Conservation (phyloP, 2,113 vertebrate genomes). For the Leptocoma aspasia region DNA sequence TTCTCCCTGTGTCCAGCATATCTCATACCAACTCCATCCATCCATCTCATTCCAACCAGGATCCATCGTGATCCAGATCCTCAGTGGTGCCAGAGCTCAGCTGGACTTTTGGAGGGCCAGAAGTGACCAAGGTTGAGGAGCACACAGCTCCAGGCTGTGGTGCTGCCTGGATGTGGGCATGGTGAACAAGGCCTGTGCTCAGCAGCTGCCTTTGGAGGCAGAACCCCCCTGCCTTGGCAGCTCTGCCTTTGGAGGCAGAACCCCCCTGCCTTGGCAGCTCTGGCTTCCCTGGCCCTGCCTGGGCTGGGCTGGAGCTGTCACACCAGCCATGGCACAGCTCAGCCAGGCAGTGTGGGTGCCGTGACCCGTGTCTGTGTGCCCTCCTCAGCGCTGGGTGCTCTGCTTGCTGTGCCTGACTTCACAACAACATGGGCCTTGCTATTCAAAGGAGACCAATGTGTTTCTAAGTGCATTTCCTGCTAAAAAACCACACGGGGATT, state of each 20-base stretch:
- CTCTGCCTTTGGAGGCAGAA: no score
- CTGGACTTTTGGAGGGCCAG: background rate
- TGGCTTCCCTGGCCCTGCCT: background rate
- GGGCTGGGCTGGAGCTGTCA: background rate
- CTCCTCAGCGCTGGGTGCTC: no score
- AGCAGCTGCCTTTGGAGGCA: background rate
- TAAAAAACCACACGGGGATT: background rate
- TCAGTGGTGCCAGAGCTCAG: background rate
- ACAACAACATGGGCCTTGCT: background rate
- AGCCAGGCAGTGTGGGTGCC: background rate
- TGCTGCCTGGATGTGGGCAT: background rate
- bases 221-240: background rate
- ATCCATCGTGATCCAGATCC: background rate
- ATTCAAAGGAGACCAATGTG: background rate
- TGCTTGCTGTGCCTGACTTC: background rate
- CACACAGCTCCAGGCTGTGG: background rate
- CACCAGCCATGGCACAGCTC: accelerated
- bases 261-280: no score
- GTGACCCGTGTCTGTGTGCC: accelerated
- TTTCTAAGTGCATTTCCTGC: background rate
- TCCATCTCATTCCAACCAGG: background rate
- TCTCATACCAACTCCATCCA: background rate
- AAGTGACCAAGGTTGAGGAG: background rate
- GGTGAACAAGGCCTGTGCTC: accelerated
- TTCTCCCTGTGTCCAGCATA: constrained; percentile 6